Conservation (phyloP, 2,797 vertebrate species). For the Phalanger gymnotis region DNA sequence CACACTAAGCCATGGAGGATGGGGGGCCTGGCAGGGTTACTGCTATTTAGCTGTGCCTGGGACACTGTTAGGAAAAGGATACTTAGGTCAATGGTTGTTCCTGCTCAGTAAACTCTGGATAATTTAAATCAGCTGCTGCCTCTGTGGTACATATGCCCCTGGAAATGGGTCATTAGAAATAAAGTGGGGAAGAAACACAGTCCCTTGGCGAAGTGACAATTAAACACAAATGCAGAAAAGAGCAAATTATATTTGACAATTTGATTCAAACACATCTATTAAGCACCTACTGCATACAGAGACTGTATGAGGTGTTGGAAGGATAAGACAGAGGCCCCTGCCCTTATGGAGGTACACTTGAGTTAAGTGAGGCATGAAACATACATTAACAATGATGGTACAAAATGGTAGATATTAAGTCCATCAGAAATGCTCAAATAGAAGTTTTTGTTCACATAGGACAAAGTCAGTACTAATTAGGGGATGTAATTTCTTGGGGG, state of each 20-base stretch:
- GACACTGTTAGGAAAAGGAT: conserved; percentile 59
- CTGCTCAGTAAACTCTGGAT: conserved; percentile 42
- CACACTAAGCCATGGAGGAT: conserved; percentile 49
- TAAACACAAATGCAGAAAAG: conserved; percentile 47
- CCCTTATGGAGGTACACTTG: neutral
- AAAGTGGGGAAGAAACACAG: conserved; percentile 11
- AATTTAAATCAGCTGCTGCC: conserved; percentile 64
- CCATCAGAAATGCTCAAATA: neutral
- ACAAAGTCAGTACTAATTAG: neutral
- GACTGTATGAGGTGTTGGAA: neutral
- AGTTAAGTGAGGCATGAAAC: neutral
- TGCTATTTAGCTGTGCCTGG: conserved; percentile 47
- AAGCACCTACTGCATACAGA: neutral
- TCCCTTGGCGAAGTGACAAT: conserved; percentile 55
- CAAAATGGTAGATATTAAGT: neutral
- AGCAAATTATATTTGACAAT: conserved; percentile 16
- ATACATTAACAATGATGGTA: neutral
- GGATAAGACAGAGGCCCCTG: too few relatives aligned
- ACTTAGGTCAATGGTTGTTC: conserved; percentile 57
- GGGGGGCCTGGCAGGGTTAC: conserved; percentile 31
- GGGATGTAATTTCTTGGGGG: neutral
- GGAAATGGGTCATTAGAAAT: conserved; percentile 53
- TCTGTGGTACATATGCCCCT: conserved; percentile 51
- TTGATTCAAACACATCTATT: neutral
- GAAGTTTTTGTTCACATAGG: neutral